phyloP scores from a whole-genome alignment of 2,113 vertebrate species.

The Rhipidura dahli region DNA sequence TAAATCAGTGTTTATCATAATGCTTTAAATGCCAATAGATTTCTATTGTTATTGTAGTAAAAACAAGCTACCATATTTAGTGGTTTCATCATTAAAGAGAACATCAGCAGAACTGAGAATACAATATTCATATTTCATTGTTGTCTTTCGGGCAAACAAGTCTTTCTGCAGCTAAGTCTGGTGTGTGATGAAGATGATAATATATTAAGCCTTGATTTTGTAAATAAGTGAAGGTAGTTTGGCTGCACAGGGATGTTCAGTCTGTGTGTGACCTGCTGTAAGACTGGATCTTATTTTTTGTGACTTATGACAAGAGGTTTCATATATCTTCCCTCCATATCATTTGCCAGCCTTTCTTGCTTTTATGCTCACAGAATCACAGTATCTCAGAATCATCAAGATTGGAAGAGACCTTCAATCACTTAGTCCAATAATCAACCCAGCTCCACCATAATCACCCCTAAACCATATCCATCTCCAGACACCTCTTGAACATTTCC shows the following conservation, averaged over 20 bases:
- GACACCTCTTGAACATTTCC: neutral
- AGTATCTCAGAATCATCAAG: neutral
- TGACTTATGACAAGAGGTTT: neutral
- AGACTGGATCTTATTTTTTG: neutral
- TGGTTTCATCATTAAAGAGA: neutral
- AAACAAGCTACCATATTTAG: neutral
- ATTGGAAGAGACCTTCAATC: neutral
- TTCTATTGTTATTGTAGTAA: neutral
- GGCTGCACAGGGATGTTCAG: neutral
- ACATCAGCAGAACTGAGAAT: neutral
- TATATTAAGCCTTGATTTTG: neutral
- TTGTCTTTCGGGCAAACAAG: neutral
- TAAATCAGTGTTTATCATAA: neutral
- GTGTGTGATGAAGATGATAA: neutral
- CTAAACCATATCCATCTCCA: neutral
- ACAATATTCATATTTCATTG: neutral
- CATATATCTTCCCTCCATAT: neutral
- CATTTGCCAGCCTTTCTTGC: neutral
- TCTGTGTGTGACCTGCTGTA: neutral
- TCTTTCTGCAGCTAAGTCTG: neutral
- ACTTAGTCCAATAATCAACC: neutral
- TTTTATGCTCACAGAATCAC: neutral
- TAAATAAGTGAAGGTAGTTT: neutral
- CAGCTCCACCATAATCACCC: neutral
- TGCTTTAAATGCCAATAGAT: neutral